These are phyloP conservation scores for Euglossa dilemma DNA, from an alignment of 1,140 invertebrate genomes.

Conservation along the genomic window DNA sequence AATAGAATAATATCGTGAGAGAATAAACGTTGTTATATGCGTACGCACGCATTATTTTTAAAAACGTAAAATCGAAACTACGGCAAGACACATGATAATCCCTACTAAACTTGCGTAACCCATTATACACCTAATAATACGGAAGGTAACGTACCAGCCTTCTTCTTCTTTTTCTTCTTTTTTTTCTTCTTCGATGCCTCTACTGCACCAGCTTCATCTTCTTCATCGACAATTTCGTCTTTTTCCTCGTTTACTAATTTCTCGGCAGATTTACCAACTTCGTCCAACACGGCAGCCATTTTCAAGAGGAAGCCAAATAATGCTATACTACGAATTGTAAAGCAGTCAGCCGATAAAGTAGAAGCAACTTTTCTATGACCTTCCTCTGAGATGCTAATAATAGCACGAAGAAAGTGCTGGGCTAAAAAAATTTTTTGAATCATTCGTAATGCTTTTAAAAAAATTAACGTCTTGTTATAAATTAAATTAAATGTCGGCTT, in stretches of 20 bases:
- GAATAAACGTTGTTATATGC: too few relatives aligned
- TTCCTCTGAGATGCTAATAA: not conserved
- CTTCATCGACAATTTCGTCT: slow-evolving; percentile 81
- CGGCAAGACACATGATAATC: not conserved
- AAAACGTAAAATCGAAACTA: too few relatives aligned
- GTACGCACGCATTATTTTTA: not conserved
- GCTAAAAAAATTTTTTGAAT: too few relatives aligned
- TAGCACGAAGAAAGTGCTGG: not conserved
- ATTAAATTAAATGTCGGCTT: too few relatives aligned
- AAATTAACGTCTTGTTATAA: too few relatives aligned
- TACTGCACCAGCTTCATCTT: slow-evolving; percentile 82
- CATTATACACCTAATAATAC: slow-evolving; percentile 18
- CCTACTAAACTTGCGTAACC: not conserved
- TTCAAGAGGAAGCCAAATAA: slow-evolving; percentile 66
- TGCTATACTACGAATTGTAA: not conserved
- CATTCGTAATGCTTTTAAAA: too few relatives aligned
- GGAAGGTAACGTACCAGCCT: slow-evolving; percentile 82
- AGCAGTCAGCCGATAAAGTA: not conserved
- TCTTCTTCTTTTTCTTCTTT: slow-evolving; percentile 90
- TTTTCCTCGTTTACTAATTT: slow-evolving; percentile 81
- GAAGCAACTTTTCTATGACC: not conserved
- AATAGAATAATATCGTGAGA: too few relatives aligned
- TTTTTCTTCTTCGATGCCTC: slow-evolving; percentile 87
- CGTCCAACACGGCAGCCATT: slow-evolving; percentile 84
- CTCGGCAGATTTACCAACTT: slow-evolving; percentile 81